These are phyloP conservation scores for Pyrgus malvae DNA, from an alignment of 2,888 invertebrate species.

Conservation along the genomic window DNA sequence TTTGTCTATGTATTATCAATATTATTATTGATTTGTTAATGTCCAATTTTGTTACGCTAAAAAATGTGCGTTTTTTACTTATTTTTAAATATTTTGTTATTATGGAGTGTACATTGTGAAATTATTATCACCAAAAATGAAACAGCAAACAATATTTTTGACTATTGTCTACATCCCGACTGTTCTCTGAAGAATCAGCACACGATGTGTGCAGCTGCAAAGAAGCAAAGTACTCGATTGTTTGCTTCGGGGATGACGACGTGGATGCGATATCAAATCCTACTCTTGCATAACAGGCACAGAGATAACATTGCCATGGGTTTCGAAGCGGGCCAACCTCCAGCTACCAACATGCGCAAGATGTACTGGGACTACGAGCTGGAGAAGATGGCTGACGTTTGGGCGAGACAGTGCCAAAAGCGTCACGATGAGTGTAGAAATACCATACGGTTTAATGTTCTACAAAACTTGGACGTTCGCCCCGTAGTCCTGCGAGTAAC, in stretches of 20 bases:
- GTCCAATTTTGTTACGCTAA: not conserved
- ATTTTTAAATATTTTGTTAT: conserved; percentile 47
- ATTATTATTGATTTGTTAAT: too few relatives aligned
- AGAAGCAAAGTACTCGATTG: conserved; percentile 60
- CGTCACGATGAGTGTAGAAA: conserved; percentile 76
- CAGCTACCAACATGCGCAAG: conserved; percentile 76
- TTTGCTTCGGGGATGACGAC: conserved; percentile 71
- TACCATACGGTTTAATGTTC: conserved; percentile 66
- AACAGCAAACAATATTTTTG: conserved; percentile 16
- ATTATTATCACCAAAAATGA: conserved; percentile 22
- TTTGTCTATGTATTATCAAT: too few relatives aligned
- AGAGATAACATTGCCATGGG: conserved; percentile 75
- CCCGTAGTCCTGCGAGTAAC: conserved; percentile 63
- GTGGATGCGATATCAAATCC: conserved; percentile 72
- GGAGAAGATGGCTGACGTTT: conserved; percentile 69
- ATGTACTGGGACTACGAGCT: conserved; percentile 78
- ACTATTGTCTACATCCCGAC: conserved; percentile 69
- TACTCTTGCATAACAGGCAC: conserved; percentile 69
- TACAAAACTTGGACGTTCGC: conserved; percentile 74
- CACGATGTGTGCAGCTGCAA: conserved; percentile 61
- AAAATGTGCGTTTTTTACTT: conserved; percentile 29
- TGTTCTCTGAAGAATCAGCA: conserved; percentile 70
- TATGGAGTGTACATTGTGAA: conserved; percentile 40
- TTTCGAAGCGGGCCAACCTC: conserved; percentile 70
- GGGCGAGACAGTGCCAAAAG: conserved; percentile 76